Evolutionary conservation across 2,888 invertebrate species (phyloP).

Genomic region (Meiosimyza platycephala): DNA sequence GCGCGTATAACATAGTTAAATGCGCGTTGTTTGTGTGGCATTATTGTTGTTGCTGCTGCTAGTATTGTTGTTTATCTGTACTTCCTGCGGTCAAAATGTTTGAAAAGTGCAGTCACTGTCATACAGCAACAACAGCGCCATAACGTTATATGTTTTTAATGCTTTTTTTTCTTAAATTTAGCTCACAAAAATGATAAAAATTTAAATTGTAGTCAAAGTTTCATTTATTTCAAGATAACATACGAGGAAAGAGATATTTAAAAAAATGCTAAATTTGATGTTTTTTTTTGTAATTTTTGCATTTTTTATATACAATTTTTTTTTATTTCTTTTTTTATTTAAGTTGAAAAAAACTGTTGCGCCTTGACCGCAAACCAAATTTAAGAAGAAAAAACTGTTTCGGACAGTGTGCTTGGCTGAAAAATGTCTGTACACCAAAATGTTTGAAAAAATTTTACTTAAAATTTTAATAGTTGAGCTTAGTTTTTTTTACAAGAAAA

Average conservation of each 20-base stretch:
- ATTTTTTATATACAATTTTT: background rate
- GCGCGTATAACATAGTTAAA: background rate
- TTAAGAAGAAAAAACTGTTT: too few relatives aligned
- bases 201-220: too few relatives aligned
- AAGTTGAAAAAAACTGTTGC: constrained; percentile 1
- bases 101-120: background rate
- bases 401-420: too few relatives aligned
- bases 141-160: background rate
- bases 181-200: too few relatives aligned
- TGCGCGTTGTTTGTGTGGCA: background rate
- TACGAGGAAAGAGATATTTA: background rate
- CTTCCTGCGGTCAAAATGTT: constrained; percentile 23
- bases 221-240: background rate
- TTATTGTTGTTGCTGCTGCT: background rate
- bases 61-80: constrained; percentile 4
- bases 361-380: background rate
- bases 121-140: background rate
- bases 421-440: too few relatives aligned
- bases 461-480: too few relatives aligned
- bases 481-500: too few relatives aligned
- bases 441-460: too few relatives aligned
- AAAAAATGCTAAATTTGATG: too few relatives aligned
- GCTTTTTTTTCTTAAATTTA: background rate
- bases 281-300: too few relatives aligned
- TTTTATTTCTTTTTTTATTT: background rate